Conservation (phyloP, 2,113 vertebrate species). For the Mormyrus iriodes region DNA sequence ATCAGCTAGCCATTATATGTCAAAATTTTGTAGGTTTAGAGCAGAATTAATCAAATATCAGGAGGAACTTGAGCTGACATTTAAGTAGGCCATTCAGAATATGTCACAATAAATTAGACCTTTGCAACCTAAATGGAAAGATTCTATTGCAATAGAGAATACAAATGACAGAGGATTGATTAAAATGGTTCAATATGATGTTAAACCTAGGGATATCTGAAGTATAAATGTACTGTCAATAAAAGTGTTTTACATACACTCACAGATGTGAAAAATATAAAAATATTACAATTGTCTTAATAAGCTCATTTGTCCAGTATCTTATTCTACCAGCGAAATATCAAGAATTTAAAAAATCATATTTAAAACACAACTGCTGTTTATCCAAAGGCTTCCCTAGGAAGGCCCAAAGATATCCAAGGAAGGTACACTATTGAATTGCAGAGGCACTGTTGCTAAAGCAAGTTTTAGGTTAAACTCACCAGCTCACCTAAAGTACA, state of each 20-base stretch:
- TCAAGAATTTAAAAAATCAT: neutral
- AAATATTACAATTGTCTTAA: neutral
- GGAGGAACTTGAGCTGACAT: constrained; percentile 8
- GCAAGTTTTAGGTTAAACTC: neutral
- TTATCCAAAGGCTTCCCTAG: neutral
- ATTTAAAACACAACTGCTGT: neutral
- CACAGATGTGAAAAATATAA: neutral
- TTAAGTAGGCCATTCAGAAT: constrained; percentile 11
- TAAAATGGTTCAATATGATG: neutral
- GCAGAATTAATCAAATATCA: neutral
- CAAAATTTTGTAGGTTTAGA: constrained; percentile 8
- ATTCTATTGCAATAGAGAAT: neutral
- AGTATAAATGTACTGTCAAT: neutral
- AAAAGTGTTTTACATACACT: neutral
- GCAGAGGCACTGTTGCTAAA: neutral
- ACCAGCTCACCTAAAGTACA: neutral
- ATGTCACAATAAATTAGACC: constrained; percentile 7
- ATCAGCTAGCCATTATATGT: neutral
- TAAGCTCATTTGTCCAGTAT: neutral
- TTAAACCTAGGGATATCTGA: neutral
- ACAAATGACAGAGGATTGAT: neutral
- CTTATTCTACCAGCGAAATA: neutral
- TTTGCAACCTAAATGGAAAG: neutral
- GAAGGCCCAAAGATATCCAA: neutral
- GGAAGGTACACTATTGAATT: neutral